Conservation (phyloP, 1,140 invertebrate species). For the Hypothenemus hampei region DNA sequence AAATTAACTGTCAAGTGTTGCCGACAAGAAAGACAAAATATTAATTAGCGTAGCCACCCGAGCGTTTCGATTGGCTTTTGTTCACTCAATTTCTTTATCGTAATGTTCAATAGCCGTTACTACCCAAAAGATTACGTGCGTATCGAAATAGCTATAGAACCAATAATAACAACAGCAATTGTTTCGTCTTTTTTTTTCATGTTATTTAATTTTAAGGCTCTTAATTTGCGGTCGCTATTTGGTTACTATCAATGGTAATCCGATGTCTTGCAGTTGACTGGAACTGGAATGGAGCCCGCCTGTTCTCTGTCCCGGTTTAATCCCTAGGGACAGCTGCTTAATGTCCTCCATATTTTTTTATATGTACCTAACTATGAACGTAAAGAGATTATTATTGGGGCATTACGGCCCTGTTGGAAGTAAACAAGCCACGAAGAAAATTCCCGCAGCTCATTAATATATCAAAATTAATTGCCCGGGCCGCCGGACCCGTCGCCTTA, state of each 20-base stretch:
- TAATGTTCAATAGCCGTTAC: not conserved
- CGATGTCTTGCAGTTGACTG: conserved; percentile 18
- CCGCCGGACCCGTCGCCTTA: conserved; percentile 19
- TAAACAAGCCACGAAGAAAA: not conserved
- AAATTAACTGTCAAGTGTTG: too few relatives aligned
- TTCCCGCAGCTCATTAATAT: conserved; percentile 17
- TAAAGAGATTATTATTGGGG: not conserved
- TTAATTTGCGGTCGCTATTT: not conserved
- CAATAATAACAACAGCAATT: not conserved
- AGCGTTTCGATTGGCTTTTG: not conserved
- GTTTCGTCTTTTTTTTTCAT: not conserved
- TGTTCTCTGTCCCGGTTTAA: conserved; percentile 8
- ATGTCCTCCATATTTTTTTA: not conserved
- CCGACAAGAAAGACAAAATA: too few relatives aligned
- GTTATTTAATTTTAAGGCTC: not conserved
- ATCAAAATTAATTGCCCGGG: conserved; percentile 23
- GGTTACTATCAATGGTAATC: conserved; percentile 14
- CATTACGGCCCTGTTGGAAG: not conserved
- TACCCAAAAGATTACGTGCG: not conserved
- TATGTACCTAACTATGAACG: not conserved
- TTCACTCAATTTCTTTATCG: not conserved
- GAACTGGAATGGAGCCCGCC: too few relatives aligned
- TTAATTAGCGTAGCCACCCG: not conserved
- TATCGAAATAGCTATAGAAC: not conserved
- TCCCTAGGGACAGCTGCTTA: conserved; percentile 6